Evolutionary conservation across 2,888 invertebrate genomes (phyloP), one percentile per base, ranked within the genome.

Genomic region (Coronaproctus castanopsis): DNA sequence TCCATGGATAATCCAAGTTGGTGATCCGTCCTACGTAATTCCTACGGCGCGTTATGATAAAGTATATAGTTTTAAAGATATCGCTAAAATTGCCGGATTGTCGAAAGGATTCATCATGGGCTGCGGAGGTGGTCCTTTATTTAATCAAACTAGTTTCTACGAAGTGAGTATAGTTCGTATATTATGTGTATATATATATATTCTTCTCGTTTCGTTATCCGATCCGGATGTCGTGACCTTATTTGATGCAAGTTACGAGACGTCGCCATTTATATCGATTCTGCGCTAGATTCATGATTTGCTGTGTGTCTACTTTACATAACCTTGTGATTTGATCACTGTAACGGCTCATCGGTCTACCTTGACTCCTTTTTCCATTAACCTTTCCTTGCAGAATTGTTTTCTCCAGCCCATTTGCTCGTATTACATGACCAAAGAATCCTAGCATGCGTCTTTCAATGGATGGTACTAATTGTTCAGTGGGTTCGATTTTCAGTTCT

Each of bases 41-140:
- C 54, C 52, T n/a, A 48, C 20, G 20, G 20, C 55, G 19, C 22
- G 50, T 14, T 52, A 20, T 52, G 23, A 10, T 21, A 55, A 57
- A 36, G 19, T 52, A 20, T 59, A 59, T 48, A 55, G 55, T 24
- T 56, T 57, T 49, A 56, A 24, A 59, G 55, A 59, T 52, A 52
- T 59, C 21, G 19, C 56, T 2, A 56, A 57, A 53, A 24, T 54
- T 1, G 19, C 55, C 8, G 52, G 50, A n/a, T 24, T 56, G 24
- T 14, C 55, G 8, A 23, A 24, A 36, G 56, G 52, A 10, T 49
- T 36, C 24, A 52, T 55, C 0, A 56, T 59, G 2, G 59, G 59
- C 8, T 49, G 51, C 20, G 59, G 59, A 18, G 59, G 52, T 24
- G 24, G 52, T 55, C 49, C 36, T 54, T 58, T 36, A 48, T 22